phyloP scores from a whole-genome alignment of 2,113 vertebrate genomes.

The Haemorhous mexicanus region DNA sequence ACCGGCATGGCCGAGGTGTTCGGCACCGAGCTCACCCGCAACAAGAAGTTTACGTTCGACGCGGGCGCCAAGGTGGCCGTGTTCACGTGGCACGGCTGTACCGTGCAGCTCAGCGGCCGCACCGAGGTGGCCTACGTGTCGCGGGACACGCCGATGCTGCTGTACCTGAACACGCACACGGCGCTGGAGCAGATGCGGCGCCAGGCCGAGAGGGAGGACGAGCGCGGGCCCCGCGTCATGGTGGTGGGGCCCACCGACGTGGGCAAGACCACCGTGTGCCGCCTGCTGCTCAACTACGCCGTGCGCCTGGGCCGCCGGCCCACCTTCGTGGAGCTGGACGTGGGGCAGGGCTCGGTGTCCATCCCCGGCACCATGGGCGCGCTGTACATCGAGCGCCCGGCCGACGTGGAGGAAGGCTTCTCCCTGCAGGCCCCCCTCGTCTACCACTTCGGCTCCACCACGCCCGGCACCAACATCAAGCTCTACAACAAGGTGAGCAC shows the following conservation, averaged over 20 bases:
- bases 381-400: slow-evolving; percentile 92
- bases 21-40: slow-evolving; percentile 93
- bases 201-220: slow-evolving; percentile 92
- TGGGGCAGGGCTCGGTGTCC: slow-evolving; percentile 94
- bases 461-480: slow-evolving; percentile 97
- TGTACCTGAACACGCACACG: slow-evolving; percentile 95
- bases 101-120: slow-evolving; percentile 88
- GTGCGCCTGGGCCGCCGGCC: slow-evolving; percentile 95
- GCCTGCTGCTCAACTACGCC: slow-evolving; percentile 88
- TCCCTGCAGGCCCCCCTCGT: slow-evolving; percentile 96
- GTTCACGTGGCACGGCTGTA: slow-evolving; percentile 98
- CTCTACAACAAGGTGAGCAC: slow-evolving; percentile 92
- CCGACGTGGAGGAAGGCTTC: slow-evolving; percentile 96
- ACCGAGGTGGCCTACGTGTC: slow-evolving; percentile 95
- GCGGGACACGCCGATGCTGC: slow-evolving; percentile 95
- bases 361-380: slow-evolving; percentile 95
- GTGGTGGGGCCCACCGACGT: slow-evolving; percentile 95
- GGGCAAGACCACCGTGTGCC: slow-evolving; percentile 87
- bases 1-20: slow-evolving; percentile 93
- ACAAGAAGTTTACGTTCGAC: slow-evolving; percentile 94
- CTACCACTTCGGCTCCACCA: slow-evolving; percentile 97
- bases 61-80: slow-evolving; percentile 93
- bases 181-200: slow-evolving; percentile 97
- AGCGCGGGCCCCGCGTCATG: slow-evolving; percentile 93
- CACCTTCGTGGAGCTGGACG: slow-evolving; percentile 94